These are phyloP conservation scores for Oryzias curvinotus DNA, from an alignment of 2,113 vertebrate species.

Conservation along the genomic window DNA sequence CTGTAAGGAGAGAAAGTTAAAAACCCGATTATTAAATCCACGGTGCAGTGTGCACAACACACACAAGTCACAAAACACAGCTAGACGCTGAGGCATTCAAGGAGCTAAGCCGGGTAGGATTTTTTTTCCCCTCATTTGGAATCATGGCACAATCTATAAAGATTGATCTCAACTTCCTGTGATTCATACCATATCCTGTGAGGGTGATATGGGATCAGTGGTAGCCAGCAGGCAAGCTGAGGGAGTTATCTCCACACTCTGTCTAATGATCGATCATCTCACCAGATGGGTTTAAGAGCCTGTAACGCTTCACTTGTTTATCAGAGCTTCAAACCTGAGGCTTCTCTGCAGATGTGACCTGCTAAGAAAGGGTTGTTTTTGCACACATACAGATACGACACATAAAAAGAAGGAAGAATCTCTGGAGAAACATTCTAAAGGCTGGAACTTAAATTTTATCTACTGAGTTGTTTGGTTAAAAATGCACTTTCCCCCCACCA, in stretches of 20 bases:
- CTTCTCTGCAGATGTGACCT: constrained; percentile 42
- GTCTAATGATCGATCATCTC: constrained; percentile 75
- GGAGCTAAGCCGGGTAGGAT: constrained; percentile 67
- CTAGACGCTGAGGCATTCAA: constrained; percentile 37
- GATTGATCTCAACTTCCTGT: constrained; percentile 78
- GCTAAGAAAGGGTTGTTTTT: constrained; percentile 51
- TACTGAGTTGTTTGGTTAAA: constrained; percentile 1
- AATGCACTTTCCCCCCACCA: constrained; percentile 18
- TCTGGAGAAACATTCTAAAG: not conserved
- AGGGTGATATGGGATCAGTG: constrained; percentile 71
- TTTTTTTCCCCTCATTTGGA: constrained; percentile 59
- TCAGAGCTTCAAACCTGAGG: constrained; percentile 54
- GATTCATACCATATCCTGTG: constrained; percentile 75
- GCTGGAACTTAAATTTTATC: constrained; percentile 16
- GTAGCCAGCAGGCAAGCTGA: constrained; percentile 69
- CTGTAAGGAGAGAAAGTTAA: constrained; percentile 39
- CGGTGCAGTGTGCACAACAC: not conserved
- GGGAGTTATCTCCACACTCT: constrained; percentile 71
- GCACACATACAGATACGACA: constrained; percentile 19
- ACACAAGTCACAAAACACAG: constrained; percentile 33
- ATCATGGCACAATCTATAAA: constrained; percentile 75
- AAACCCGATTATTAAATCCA: constrained; percentile 45
- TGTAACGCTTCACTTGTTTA: constrained; percentile 66
- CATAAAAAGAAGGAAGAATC: not conserved
- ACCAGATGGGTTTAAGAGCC: constrained; percentile 68